phyloP scores from a whole-genome alignment of 2,113 vertebrate species.

The Petromus typicus region DNA sequence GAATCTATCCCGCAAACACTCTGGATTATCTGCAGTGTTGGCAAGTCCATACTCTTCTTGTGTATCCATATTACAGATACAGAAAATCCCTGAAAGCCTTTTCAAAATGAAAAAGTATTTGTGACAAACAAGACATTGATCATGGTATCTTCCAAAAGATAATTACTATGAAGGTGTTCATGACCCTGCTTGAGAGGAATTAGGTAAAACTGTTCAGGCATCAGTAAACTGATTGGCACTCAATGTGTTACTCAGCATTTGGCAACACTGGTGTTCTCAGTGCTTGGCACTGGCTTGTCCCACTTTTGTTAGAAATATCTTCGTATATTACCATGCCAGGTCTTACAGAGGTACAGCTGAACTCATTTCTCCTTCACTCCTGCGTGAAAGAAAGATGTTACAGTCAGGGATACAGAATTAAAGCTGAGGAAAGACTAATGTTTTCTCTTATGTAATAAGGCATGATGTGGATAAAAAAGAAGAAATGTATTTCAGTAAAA shows the following conservation, averaged over 20 bases:
- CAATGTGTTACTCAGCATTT: rapidly evolving
- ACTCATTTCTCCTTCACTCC: neutral
- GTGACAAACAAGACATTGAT: neutral
- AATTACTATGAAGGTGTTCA: neutral
- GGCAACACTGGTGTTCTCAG: neutral
- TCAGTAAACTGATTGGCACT: too few relatives aligned
- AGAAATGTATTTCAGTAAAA: neutral
- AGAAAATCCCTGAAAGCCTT: neutral
- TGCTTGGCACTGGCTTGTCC: neutral
- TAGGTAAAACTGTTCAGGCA: neutral
- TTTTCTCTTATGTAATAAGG: neutral
- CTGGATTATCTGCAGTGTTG: neutral
- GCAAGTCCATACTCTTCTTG: neutral
- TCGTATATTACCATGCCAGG: neutral
- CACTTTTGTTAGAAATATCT: neutral
- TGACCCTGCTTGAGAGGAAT: neutral
- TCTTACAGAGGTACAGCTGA: neutral
- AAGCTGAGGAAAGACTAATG: neutral
- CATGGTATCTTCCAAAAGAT: rapidly evolving
- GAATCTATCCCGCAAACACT: neutral
- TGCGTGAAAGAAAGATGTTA: neutral
- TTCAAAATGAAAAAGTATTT: neutral
- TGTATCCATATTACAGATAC: neutral
- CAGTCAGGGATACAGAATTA: neutral
- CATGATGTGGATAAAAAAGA: neutral